These are phyloP conservation scores for Chouioia cunea DNA, from an alignment of 2,888 invertebrate genomes.

Conservation along the genomic window DNA sequence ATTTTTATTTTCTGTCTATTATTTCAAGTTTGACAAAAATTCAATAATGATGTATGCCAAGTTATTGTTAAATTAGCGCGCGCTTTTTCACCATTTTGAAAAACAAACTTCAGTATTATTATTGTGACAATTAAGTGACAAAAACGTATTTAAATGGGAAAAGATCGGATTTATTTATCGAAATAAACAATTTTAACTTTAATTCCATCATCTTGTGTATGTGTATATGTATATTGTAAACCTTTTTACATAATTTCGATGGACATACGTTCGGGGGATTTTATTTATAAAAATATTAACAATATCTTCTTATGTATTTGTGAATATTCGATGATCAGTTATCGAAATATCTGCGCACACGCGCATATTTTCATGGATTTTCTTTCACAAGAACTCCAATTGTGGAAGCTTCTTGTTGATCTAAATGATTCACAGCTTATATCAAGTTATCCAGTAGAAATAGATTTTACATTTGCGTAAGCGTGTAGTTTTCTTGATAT, in stretches of 20 bases:
- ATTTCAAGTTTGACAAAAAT: neutral
- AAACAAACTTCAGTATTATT: neutral
- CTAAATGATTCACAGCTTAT: conserved; percentile 44
- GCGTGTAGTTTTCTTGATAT: neutral
- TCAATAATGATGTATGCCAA: conserved; percentile 18
- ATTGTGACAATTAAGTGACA: no score
- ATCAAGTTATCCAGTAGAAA: neutral
- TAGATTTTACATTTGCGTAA: neutral
- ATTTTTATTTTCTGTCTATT: no score
- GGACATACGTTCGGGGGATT: no score
- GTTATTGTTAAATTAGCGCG: neutral
- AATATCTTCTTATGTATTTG: neutral
- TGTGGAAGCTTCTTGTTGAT: conserved; percentile 47
- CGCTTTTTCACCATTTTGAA: conserved; percentile 2
- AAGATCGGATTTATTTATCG: no score
- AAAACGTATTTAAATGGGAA: no score
- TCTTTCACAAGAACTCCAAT: conserved; percentile 50
- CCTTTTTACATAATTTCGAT: no score
- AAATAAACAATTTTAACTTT: no score
- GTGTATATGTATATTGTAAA: no score
- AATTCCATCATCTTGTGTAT: no score
- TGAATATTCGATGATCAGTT: conserved; percentile 13
- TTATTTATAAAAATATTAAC: neutral
- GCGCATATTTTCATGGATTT: conserved; percentile 49
- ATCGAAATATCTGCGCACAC: neutral